Base-by-base conservation (phyloP, 2,888 invertebrate genomes). In the Cephus spinipes region DNA sequence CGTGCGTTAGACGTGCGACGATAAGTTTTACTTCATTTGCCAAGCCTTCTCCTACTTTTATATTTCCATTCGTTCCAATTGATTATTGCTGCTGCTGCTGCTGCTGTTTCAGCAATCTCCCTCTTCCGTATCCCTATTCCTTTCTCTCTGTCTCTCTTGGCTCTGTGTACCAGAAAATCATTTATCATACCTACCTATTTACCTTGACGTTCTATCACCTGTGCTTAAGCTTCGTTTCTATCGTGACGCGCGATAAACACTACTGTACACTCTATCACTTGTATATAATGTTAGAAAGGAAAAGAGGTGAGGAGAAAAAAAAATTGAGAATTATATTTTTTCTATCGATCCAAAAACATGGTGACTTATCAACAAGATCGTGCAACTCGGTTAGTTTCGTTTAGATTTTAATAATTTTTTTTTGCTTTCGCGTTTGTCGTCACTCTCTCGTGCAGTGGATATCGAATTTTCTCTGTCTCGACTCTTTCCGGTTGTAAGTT, bases 291-390 rank as follows among this genome's bases (percentile, higher is more conserved):
- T 90, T 89, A 87, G 85, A 84, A 81, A 87, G 84, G 81, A 83
- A 83, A 85, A 84, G 83, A 82, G 83, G 86, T 79, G 82, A 85
- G 81, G 82, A 85, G 82, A 79, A 87, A 85, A 85, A 87, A 85
- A 88, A 89, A 87, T 89, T 88, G 87, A 89, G 88, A 88, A 90
- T 90, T 90, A 90, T 91, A 90, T 91, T 90, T 91, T 90, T 91
- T 90, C 90, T 90, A 91, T 90, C 89, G 85, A 91, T 88, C 89
- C 88, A 86, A 84, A 85, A 84, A 87, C 84, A 87, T 88, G 87
- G 88, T 89, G 88, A 90, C 89, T 87, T 89, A 90, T 90, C 88
- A 87, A 90, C 87, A 55, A 55, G 55, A 89, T 88, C 85, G 87
- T 88, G 86, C 86, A 87, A 87, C 86, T 83, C 83, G 84, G 80